phyloP scores from a whole-genome alignment of 1,140 invertebrate species.

The Nomia melanderi region DNA sequence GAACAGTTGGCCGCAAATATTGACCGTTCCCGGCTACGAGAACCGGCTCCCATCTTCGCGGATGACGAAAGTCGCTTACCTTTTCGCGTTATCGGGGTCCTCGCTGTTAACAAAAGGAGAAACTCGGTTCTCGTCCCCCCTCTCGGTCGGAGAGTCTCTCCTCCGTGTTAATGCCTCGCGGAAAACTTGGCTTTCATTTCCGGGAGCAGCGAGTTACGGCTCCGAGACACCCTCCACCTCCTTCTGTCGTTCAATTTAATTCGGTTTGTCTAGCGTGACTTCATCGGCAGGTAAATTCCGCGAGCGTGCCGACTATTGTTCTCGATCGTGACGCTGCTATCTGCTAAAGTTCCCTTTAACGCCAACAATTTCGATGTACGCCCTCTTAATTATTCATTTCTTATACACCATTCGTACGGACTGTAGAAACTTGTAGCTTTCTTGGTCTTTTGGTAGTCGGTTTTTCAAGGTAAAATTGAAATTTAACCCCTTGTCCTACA shows the following conservation, averaged over 20 bases:
- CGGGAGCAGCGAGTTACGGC: background rate
- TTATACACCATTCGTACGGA: no score
- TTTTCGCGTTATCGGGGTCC: constrained; percentile 40
- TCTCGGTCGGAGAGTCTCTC: background rate
- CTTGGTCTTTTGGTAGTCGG: no score
- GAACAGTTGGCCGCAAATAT: constrained; percentile 49
- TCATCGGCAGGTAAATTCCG: background rate
- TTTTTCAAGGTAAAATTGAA: no score
- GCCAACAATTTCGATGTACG: no score
- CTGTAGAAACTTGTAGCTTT: no score
- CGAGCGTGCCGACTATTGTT: background rate
- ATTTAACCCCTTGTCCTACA: no score
- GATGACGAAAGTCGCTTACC: constrained; percentile 23
- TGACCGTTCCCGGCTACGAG: constrained; percentile 35
- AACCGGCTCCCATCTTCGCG: background rate
- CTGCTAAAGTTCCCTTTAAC: no score
- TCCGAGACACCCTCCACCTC: background rate
- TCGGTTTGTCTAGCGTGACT: background rate
- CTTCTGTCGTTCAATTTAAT: constrained; percentile 24
- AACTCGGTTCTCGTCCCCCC: constrained; percentile 11
- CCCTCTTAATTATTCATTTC: no score
- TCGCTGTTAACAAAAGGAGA: constrained; percentile 51
- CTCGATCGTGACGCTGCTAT: background rate
- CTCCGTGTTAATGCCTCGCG: constrained; percentile 30
- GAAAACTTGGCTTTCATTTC: constrained; percentile 54